These are phyloP conservation scores for Poliocrania exsul DNA, from an alignment of 2,797 vertebrate genomes.

Conservation along the genomic window DNA sequence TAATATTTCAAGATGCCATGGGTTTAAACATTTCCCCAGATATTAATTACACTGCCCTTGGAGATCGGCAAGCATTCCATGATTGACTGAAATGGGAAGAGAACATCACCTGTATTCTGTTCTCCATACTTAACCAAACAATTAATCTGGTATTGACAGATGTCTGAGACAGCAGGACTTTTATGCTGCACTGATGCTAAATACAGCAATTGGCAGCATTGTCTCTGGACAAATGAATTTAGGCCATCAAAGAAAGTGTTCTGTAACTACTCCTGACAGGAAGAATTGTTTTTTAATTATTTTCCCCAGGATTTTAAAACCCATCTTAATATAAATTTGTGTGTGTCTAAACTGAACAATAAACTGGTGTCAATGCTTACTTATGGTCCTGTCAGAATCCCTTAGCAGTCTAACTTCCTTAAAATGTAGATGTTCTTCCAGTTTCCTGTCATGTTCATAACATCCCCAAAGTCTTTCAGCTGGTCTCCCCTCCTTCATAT, in stretches of 20 bases:
- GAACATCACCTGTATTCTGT: conserved; percentile 10
- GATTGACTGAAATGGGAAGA: neutral
- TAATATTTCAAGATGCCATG: conserved; percentile 7
- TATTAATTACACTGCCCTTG: neutral
- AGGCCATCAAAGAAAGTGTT: neutral
- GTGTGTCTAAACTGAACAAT: neutral
- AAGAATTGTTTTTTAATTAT: neutral
- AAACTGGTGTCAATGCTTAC: neutral
- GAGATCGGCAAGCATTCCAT: neutral
- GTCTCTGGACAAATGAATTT: conserved; percentile 27
- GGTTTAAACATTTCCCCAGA: neutral
- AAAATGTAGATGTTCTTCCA: neutral
- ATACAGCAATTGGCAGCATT: conserved; percentile 8
- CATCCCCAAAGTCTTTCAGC: neutral
- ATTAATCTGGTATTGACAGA: conserved; percentile 35
- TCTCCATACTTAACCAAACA: neutral
- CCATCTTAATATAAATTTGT: neutral
- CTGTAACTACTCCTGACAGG: neutral
- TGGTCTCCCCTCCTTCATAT: neutral
- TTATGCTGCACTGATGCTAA: conserved; percentile 30
- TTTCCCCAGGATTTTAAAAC: neutral
- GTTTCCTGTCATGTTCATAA: neutral
- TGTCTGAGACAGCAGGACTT: conserved; percentile 23
- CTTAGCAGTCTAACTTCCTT: neutral
- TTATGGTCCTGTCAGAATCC: neutral